Evolutionary conservation across 2,113 vertebrate species (phyloP), one percentile per base, ranked within the genome.

Genomic region (Anser cygnoides): DNA sequence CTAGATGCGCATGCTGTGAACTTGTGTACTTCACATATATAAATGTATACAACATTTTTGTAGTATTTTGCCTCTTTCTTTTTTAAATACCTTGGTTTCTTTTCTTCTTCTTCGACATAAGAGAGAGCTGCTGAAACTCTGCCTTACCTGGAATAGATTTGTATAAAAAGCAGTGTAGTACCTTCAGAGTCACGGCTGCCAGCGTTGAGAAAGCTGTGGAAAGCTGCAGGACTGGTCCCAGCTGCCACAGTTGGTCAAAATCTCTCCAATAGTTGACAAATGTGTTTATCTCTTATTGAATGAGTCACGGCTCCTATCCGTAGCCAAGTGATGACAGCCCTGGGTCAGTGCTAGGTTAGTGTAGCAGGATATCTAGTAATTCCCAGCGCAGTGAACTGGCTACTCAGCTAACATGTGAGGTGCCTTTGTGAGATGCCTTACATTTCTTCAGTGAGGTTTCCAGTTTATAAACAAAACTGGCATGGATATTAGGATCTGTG

Each of bases 271-370:
- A 90, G 67, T 89, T 85, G 67, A 94, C 57, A 93, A 71, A 96
- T 84, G 3, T 95, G 84, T 96, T 96, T 90, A 44, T 88, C 54
- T 91, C 13, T 62, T n/a, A 14, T 1, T 52, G 52, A 77, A 37
- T 90, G 89, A 96, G 63, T 95, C 92, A 93, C 55, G 54, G 44
- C 28, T 92, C 54, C 18, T 50, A 2, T 92, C 66, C 72, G 14
- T 68, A 94, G 87, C 94, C 92, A 94, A 81, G 21, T 79, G 87
- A 76, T 2, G 0, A 91, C 62, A 95, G 82, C 77, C 58, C 19
- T 91, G 63, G 88, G 93, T 96, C 93, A 94, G 28, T 23, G 33
- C 43, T 87, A 26, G 59, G 54, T 89, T 95, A 81, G 61, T 33
- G 19, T 83, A 86, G n/a, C 4, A 15, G 67, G 49, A 41, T 93